Percentiles rank a stretch among this genome's conserved stretches.
Conservation (phyloP, 2,113 vertebrate species). For the Trematomus loennbergii region DNA sequence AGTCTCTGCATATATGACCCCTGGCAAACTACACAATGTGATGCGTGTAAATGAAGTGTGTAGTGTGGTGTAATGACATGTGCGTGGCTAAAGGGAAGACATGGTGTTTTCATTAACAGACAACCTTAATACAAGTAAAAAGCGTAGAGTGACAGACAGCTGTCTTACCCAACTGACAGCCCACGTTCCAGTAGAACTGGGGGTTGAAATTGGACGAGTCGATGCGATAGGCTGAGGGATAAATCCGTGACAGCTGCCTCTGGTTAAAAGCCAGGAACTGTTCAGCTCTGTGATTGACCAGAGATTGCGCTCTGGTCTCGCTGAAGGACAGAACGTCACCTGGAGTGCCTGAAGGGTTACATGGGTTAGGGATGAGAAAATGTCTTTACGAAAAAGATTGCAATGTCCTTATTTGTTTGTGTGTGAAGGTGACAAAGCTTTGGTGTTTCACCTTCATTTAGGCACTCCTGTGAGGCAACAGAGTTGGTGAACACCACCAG, state of each 20-base stretch:
- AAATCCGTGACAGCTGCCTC: constrained; percentile 94
- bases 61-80: constrained; percentile 3
- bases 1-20: not conserved
- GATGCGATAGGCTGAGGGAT: constrained; percentile 96
- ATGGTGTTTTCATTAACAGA: constrained; percentile 25
- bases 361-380: not conserved
- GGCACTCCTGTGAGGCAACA: constrained; percentile 92
- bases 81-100: constrained; percentile 7
- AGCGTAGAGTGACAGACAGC: constrained; percentile 8
- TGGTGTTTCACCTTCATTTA: constrained; percentile 89
- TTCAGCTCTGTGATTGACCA: constrained; percentile 92
- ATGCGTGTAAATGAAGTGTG: not conserved
- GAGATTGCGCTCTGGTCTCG: constrained; percentile 93
- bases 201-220: constrained; percentile 99
- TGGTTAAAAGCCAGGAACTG: constrained; percentile 95
- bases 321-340: constrained; percentile 96
- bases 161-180: constrained; percentile 92
- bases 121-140: not conserved
- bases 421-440: not conserved
- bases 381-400: not conserved
- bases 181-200: constrained; percentile 95
- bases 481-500: constrained; percentile 97
- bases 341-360: constrained; percentile 85
- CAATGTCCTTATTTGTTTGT: not conserved
- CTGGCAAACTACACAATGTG: not conserved